Base-by-base conservation (phyloP, 92 coral and sea anemone species). In the Epizoanthus illoricatus region DNA sequence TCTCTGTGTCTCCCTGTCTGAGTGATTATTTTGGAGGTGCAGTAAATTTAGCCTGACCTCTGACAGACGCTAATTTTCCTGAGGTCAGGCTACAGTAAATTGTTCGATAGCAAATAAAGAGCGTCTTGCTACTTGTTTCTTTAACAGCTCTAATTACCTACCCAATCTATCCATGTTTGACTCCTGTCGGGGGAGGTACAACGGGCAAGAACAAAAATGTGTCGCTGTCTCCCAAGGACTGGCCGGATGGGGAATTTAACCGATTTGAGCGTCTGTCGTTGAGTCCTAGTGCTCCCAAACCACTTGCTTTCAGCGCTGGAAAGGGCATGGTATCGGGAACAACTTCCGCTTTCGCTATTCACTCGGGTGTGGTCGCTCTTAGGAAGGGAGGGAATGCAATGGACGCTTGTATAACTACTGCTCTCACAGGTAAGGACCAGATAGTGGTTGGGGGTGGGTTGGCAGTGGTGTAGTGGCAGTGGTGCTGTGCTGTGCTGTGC, bases 341-440 rank as follows among this genome's bases (percentile, higher is more conserved):
- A 18, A 71, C 86, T 8, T 88, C 78, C 21, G 88, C 93, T 11
- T 85, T 92, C 24, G 97, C 98, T 5, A 93, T 93, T 55, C 97
- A 95, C 82, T 97, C 95, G 55, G 98, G 98, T 1, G 62, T 75
- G 9, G 92, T 92, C 60, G 95, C 97, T 52, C 84, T 95, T 23
- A 76, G 87, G 80, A 91, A 95, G 79, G 98, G 97, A 75, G 97
- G 98, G 71, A 95, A 90, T 54, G 98, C 98, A 0, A 92, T 95
- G 98, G 98, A 95, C 71, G 98, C 97, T 0, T 95, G 98, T 43
- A 17, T 95, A 10, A 81, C 98, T 20, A 93, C 98, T n/a, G 93
- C 97, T 71, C 83, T 95, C 65, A 89, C 98, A 75, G 93, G 98
- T 95, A 87, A 85, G 80, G 19, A 55, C 7, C 13, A 33, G 52